A percentile compares a stretch with the other conserved stretches of the same genome.
Conservation (phyloP, 2,888 invertebrate species). For the Onthophagus sagittarius region DNA sequence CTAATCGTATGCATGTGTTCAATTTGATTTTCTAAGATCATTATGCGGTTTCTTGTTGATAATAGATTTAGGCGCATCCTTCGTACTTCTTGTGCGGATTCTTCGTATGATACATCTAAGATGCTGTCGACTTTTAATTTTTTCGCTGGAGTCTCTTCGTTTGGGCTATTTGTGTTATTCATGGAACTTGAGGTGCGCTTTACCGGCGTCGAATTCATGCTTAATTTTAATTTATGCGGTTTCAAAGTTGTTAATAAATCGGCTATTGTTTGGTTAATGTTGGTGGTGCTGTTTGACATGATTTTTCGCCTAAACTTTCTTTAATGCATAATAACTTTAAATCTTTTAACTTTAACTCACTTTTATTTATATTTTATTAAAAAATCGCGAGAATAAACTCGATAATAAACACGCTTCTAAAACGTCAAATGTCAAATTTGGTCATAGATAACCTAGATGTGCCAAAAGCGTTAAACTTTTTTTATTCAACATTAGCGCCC, state of each 20-base stretch:
- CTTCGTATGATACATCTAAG: constrained; percentile 40
- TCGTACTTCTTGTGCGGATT: constrained; percentile 65
- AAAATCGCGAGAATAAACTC: not conserved
- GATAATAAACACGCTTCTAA: not conserved
- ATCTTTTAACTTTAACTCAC: not conserved
- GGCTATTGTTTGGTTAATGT: constrained; percentile 39
- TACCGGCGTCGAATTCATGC: constrained; percentile 17
- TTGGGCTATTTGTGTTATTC: constrained; percentile 17
- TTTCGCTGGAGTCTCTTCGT: constrained; percentile 33
- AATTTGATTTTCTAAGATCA: constrained; percentile 59
- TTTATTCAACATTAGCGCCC: too few species aligned
- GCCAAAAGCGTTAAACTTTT: too few species aligned
- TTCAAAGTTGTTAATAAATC: constrained; percentile 42
- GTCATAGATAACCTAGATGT: too few species aligned
- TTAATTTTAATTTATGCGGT: constrained; percentile 29
- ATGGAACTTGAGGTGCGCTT: constrained; percentile 24
- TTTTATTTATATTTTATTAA: not conserved
- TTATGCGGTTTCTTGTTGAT: constrained; percentile 56
- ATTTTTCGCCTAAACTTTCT: not conserved
- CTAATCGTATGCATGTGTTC: constrained; percentile 66
- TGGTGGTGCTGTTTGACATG: constrained; percentile 26
- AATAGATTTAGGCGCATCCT: constrained; percentile 62
- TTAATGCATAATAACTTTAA: not conserved
- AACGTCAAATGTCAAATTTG: not conserved
- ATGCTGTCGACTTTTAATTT: constrained; percentile 24